Evolutionary conservation across 2,113 vertebrate species (phyloP).

Genomic region (Nannospalax galili): DNA sequence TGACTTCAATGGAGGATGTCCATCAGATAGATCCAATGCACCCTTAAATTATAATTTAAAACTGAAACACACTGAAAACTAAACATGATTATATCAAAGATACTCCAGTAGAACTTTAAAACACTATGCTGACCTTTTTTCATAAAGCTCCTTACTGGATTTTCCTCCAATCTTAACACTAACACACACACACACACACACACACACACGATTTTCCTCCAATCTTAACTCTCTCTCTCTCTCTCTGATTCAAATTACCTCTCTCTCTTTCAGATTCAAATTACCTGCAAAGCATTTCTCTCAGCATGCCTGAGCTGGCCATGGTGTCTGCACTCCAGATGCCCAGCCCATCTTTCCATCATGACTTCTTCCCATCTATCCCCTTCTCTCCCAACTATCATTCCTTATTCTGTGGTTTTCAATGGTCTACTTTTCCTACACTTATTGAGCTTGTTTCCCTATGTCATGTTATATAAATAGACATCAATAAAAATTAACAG

Average conservation of each 20-base stretch:
- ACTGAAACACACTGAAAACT: not conserved
- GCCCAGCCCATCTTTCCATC: no score
- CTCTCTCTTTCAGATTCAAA: not conserved
- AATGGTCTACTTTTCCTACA: not conserved
- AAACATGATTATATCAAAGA: not conserved
- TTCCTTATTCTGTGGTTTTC: not conserved
- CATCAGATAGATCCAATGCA: slow-evolving; percentile 72
- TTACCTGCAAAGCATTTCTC: not conserved
- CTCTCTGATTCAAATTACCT: no score
- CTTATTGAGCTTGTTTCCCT: not conserved
- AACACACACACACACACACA: no score
- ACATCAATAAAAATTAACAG: not conserved
- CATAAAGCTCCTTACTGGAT: not conserved
- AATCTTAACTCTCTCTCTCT: no score
- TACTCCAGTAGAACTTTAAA: not conserved
- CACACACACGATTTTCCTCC: no score
- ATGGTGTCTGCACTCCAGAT: fast-evolving
- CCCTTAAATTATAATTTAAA: slow-evolving; percentile 74
- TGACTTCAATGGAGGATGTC: slow-evolving; percentile 77
- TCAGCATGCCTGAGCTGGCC: not conserved
- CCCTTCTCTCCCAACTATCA: no score
- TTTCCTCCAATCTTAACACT: not conserved
- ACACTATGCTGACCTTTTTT: not conserved
- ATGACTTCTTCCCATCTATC: no score
- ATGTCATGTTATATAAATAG: not conserved